Percentiles rank a stretch among this genome's conserved stretches.
Conservation (phyloP, 1,140 invertebrate species). For the Ceratina japonica region DNA sequence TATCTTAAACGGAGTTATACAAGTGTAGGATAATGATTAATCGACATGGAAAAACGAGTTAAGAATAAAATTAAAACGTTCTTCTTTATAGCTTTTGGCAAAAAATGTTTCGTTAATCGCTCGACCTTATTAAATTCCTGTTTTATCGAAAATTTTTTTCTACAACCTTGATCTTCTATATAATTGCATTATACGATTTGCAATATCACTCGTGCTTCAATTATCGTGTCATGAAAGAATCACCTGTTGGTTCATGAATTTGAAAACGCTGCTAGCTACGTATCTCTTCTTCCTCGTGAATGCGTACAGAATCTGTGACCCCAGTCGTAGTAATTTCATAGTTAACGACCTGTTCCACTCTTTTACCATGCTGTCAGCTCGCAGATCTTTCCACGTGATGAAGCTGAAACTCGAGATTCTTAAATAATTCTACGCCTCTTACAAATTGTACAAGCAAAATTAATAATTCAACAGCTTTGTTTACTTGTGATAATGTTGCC, state of each 20-base stretch:
- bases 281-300: conserved; percentile 89
- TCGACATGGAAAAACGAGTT: too few species aligned
- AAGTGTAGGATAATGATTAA: too few species aligned
- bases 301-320: conserved; percentile 85
- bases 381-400: conserved; percentile 97
- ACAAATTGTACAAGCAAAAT: neutral
- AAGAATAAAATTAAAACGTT: too few species aligned
- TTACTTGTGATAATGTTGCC: conserved; percentile 89
- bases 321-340: conserved; percentile 84
- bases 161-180: too few species aligned
- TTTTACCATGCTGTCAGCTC: conserved; percentile 89
- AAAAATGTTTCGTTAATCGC: too few species aligned
- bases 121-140: too few species aligned
- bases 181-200: too few species aligned
- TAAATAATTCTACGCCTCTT: neutral
- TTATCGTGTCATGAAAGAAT: too few species aligned
- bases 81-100: too few species aligned
- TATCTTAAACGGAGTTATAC: too few species aligned
- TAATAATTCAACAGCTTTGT: neutral
- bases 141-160: too few species aligned
- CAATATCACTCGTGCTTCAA: too few species aligned
- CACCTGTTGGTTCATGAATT: conserved; percentile 90
- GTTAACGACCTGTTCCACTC: conserved; percentile 91
- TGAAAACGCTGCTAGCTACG: conserved; percentile 88
- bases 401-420: conserved; percentile 81